Conservation (phyloP, 1,140 invertebrate species). For the Cotesia vestalis region DNA sequence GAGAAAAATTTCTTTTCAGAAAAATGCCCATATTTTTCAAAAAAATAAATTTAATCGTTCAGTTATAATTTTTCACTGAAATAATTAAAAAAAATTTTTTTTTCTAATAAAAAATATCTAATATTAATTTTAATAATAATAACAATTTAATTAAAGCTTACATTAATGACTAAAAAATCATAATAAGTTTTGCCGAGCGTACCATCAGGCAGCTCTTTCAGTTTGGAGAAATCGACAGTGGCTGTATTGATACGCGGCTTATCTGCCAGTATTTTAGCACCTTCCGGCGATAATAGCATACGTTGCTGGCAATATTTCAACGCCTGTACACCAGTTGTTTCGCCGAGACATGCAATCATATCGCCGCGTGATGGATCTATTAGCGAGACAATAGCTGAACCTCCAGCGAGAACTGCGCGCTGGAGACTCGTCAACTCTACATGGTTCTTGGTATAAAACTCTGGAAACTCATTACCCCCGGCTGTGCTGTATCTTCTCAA, state of each 20-base stretch:
- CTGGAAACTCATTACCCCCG: constrained; percentile 55
- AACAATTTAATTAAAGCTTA: constrained; percentile 55
- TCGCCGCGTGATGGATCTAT: constrained; percentile 81
- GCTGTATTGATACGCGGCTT: constrained; percentile 87
- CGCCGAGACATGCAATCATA: constrained; percentile 93
- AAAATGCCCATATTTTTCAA: no score
- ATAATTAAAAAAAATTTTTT: no score
- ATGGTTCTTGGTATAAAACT: constrained; percentile 70
- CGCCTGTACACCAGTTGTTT: constrained; percentile 82
- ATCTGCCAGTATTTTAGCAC: constrained; percentile 76
- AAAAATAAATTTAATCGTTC: no score
- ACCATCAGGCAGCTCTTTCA: constrained; percentile 77
- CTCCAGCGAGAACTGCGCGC: constrained; percentile 76
- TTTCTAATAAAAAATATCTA: no score
- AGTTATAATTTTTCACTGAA: no score
- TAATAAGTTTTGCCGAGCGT: constrained; percentile 87
- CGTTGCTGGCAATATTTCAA: constrained; percentile 73
- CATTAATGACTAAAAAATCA: constrained; percentile 82
- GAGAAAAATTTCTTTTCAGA: no score
- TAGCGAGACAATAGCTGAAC: constrained; percentile 81
- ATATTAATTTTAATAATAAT: no score
- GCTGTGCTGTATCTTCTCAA: constrained; percentile 33
- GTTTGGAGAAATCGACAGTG: constrained; percentile 79
- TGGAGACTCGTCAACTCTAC: constrained; percentile 80
- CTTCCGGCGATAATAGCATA: constrained; percentile 76